A percentile compares a stretch with the other conserved stretches of the same genome.
phyloP scores from a whole-genome alignment of 2,888 invertebrate genomes.

The Dendrolimus pini region DNA sequence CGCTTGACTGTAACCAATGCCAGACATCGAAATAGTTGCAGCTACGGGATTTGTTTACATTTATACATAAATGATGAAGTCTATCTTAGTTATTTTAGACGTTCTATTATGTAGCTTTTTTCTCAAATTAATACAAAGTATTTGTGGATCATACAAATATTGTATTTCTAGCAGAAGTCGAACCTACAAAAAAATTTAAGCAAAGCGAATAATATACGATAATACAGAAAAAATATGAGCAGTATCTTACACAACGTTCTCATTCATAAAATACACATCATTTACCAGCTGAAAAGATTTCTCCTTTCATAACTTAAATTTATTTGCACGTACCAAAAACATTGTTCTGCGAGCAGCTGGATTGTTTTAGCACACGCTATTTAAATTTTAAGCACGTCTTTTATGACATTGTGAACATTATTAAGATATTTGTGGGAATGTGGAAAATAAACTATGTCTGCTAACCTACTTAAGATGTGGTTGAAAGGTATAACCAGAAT shows the following conservation, averaged over 20 bases:
- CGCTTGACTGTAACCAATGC: no score
- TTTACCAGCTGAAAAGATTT: not conserved
- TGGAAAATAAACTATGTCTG: not conserved
- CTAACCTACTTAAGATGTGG: no score
- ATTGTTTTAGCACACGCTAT: not conserved
- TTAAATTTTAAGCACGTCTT: not conserved
- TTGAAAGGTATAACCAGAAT: no score
- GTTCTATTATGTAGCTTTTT: no score
- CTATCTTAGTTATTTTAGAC: no score
- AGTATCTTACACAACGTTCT: not conserved
- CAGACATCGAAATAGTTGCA: no score
- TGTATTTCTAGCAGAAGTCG: no score
- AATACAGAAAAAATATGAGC: not conserved
- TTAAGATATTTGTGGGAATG: not conserved
- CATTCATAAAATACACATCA: not conserved
- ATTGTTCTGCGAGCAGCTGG: not conserved
- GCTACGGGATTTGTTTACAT: no score
- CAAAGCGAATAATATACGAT: not conserved
- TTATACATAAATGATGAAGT: no score
- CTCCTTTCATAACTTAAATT: not conserved
- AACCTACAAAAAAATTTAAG: no score
- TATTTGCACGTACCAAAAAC: not conserved
- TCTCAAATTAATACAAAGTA: no score
- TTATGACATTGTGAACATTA: not conserved
- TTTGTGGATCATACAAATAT: no score